phyloP scores from a whole-genome alignment of 2,113 vertebrate genomes.

The Canis aureus region DNA sequence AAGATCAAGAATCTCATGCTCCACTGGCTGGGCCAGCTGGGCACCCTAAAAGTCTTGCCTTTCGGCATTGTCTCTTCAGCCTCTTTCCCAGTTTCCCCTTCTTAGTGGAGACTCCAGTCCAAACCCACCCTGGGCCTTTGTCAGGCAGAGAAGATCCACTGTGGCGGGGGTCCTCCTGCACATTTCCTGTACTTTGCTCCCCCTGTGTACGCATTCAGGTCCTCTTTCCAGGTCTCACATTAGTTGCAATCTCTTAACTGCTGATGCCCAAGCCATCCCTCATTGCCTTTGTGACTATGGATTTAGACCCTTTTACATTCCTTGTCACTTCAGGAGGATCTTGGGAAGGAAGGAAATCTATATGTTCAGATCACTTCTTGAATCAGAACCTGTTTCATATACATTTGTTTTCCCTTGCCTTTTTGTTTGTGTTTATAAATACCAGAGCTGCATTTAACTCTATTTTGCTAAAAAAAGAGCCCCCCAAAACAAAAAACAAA shows the following conservation, averaged over 20 bases:
- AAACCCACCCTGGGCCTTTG: not conserved
- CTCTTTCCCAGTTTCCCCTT: not conserved
- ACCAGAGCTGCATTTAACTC: not conserved
- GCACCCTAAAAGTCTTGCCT: not conserved
- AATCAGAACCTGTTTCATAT: not conserved
- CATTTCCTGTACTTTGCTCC: too few relatives aligned
- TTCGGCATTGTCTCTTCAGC: not conserved
- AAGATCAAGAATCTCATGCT: not conserved
- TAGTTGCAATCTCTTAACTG: not conserved
- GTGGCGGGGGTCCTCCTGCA: too few relatives aligned
- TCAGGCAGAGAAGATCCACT: not conserved
- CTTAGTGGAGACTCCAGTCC: not conserved
- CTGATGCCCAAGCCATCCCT: not conserved
- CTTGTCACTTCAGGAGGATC: not conserved
- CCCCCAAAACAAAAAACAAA: not conserved
- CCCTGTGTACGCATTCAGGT: not conserved
- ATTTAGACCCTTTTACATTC: not conserved
- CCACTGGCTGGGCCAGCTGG: not conserved
- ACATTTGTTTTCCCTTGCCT: not conserved
- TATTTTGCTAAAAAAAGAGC: not conserved
- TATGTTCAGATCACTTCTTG: not conserved
- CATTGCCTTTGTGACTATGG: not conserved
- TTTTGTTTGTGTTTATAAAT: constrained; percentile 1
- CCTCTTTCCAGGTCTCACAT: not conserved
- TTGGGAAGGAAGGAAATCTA: not conserved